These are phyloP conservation scores for Zosterops pallidus DNA, from an alignment of 2,113 vertebrate species.

Conservation along the genomic window DNA sequence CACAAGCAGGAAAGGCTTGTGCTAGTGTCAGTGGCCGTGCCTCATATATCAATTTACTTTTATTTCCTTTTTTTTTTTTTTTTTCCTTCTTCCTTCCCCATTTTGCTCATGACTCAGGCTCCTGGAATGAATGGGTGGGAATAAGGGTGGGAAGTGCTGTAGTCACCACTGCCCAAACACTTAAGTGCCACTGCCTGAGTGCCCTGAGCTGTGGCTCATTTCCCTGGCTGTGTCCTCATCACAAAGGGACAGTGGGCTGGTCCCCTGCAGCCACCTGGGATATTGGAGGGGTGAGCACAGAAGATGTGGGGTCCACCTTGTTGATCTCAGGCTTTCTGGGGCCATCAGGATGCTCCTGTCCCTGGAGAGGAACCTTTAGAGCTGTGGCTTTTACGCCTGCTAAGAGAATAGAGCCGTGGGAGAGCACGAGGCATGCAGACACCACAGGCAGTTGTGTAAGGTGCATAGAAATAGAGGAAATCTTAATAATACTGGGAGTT, in stretches of 20 bases:
- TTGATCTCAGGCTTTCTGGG: neutral
- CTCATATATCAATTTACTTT: neutral
- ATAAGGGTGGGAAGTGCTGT: neutral
- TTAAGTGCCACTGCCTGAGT: neutral
- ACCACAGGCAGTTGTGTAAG: neutral
- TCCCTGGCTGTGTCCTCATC: rapidly evolving
- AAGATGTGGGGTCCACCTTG: neutral
- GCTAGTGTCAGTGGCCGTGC: neutral
- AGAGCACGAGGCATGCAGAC: rapidly evolving
- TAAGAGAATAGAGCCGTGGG: neutral
- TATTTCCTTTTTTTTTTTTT: neutral
- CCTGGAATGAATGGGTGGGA: neutral
- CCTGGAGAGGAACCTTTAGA: rapidly evolving
- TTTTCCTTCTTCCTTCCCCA: neutral
- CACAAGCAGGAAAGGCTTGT: rapidly evolving
- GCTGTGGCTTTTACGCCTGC: neutral
- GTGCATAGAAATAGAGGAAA: neutral
- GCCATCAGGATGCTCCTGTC: neutral
- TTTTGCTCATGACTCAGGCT: neutral
- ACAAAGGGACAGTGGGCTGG: rapidly evolving
- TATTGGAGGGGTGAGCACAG: neutral
- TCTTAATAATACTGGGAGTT: neutral
- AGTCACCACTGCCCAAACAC: neutral
- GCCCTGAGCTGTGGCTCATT: too few relatives aligned
- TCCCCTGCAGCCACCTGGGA: neutral